Evolutionary conservation across 2,888 invertebrate species (phyloP), one percentile per base, ranked within the genome.

Genomic region (Sminthurinus aureus): DNA sequence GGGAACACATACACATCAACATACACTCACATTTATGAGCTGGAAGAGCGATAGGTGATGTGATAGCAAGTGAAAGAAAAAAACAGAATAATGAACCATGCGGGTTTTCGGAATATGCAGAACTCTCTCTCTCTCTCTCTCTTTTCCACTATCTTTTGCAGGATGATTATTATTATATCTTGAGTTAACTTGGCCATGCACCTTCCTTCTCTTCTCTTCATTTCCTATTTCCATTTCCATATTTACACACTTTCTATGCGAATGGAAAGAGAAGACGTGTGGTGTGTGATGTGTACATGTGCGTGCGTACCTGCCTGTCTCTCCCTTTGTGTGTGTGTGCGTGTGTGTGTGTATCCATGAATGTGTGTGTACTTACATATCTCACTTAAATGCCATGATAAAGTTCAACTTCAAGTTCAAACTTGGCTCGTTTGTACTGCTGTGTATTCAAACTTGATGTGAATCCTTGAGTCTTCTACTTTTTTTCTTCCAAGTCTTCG

Each of bases 321-420:
- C 3, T 64, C 3, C 9, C 3, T 18, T 2, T 64, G 64, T 64
- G 64, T 64, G 64, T 26, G 51, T 76, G 38, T 38, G 6, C 8
- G 9, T 64, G 3, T 64, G 9, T n/a, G 15, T 9, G 3, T 64
- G 64, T 18, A 18, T 38, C 38, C 3, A 6, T 38, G 38, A 38
- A 38, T 38, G n/a, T 64, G 64, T 64, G 64, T n/a, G 64, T 18
- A 9, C n/a, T 15, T 4, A n/a, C n/a, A n/a, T 26, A 20, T 76
- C 75, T 12, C 50, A 22, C 22, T 50, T 77, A 77, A 77, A 52
- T 71, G 80, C 67, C 80, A 80, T 52, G 80, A 20, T 67, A 52
- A 69, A 80, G 80, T 71, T 71, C 69, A 80, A 22, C 22, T 6
- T 58, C 58, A 58, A 58, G 58, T 58, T 58, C 58, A 58, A 58